Evolutionary conservation across 2,113 vertebrate species (phyloP).

Genomic region (Calonectris borealis): DNA sequence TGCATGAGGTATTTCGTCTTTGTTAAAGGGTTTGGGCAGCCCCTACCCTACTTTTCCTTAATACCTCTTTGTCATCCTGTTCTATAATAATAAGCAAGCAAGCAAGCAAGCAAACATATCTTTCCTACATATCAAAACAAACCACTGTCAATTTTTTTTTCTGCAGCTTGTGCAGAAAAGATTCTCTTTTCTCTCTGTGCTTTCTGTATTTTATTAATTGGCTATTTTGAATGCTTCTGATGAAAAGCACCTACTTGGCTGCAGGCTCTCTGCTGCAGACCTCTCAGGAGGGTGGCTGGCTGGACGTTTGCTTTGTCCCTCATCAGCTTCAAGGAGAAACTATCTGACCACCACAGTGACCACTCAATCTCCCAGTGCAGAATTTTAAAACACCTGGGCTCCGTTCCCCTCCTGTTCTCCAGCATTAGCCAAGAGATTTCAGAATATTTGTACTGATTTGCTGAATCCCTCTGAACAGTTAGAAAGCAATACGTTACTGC

Average conservation of each 20-base stretch:
- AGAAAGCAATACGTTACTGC: background rate
- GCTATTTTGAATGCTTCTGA: background rate
- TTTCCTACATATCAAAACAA: background rate
- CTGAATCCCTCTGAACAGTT: background rate
- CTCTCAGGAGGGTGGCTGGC: background rate
- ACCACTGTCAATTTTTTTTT: background rate
- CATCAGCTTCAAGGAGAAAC: background rate
- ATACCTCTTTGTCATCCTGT: background rate
- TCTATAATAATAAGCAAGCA: background rate
- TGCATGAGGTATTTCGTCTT: background rate
- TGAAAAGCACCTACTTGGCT: background rate
- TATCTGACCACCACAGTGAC: background rate
- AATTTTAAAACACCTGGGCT: background rate
- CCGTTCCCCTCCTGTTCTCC: background rate
- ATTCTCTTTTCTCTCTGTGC: background rate
- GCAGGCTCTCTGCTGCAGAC: background rate
- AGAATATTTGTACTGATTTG: background rate
- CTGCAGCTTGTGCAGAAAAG: background rate
- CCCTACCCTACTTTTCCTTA: background rate
- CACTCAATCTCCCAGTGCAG: background rate
- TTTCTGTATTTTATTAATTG: background rate
- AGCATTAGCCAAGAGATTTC: background rate
- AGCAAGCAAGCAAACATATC: background rate
- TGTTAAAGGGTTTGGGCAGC: background rate
- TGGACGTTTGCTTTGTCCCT: conserved; percentile 2